Base-by-base conservation (phyloP, 1,140 invertebrate species). In the Drosophila orosa region DNA sequence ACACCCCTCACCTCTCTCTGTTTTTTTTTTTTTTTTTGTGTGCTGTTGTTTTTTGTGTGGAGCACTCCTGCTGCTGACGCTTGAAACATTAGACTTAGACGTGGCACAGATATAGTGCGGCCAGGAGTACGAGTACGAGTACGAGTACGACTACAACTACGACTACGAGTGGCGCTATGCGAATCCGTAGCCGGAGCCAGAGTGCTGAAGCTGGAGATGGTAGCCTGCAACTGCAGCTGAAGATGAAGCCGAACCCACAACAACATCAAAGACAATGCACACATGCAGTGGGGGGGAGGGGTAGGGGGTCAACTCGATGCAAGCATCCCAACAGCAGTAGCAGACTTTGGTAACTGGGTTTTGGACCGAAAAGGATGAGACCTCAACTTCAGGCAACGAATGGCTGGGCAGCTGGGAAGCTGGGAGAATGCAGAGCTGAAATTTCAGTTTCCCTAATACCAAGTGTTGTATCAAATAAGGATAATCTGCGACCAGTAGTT, bases 31-130 rank as follows among this genome's bases (percentile, higher is more conserved):
- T n/a, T 63, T 62, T 35, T 33, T 29, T 62, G 17, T 45, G 22
- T 17, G 47, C 25, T 33, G 59, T 40, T 65, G 69, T 47, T 57
- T 56, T 39, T 71, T 47, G 57, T 81, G 57, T 81, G 78, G 48
- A 52, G 71, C 52, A 66, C 52, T 71, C 75, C 83, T 87, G 83
- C 75, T 71, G 63, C 54, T 86, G 83, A 86, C 83, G 83, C 83
- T 81, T 80, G 75, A 73, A 86, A 86, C 75, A 86, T 87, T 86
- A 78, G 68, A 86, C 83, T 78, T 87, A 69, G 72, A 86, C 84
- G 74, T 77, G 62, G 55, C 84, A 69, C 77, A 87, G 83, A 82
- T 87, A 86, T 65, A 45, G 44, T 72, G 42, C 68, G 45, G 40
- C 40, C 33, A 29, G 29, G 40, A 54, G 33, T 31, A 52, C 47